Base-by-base conservation (phyloP, 2,797 vertebrate species). In the Hozukius guyotensis region DNA sequence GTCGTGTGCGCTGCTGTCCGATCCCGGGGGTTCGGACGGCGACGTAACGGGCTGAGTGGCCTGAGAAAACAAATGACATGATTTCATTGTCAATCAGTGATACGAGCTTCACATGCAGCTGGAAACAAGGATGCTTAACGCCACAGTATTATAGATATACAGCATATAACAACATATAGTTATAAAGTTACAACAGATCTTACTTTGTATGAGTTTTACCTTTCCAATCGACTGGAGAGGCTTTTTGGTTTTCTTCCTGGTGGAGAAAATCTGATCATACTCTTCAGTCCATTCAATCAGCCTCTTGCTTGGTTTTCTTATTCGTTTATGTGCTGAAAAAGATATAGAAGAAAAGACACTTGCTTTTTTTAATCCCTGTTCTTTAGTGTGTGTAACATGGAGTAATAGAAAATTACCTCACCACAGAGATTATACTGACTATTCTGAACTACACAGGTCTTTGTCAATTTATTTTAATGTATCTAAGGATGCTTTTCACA, bases 221-320 rank as follows among this genome's bases (percentile, higher is more conserved):
- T 95, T 96, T 81, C 84, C 92, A 74, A 87, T 81, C 5, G 93
- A 90, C 83, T 97, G 96, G 70, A 96, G 94, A 82, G 93, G 92
- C 89, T 96, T 99, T 94, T 96, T 98, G 84, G 92, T 93, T 87
- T 97, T 99, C 94, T 98, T 99, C 95, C 97, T 98, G 8, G 96
- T 94, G 81, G 96, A 96, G 96, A 98, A 98, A 90, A 98, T 96
- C 74, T 99, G 97, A 93, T 98, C 97, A 25, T 98, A 98, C 72
- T 99, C 98, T 92, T 98, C 97, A 46, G 97, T 97, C 95, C 97
- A 98, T 84, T 99, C 97, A 69, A 98, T 96, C 89, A 98, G 96
- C 93, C 98, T 95, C 92, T 99, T 99, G 94, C 98, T 99, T 18
- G 98, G 97, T 95, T 98, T 99, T 92, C 97, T 95, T 85, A 98